These are phyloP conservation scores for Ctenodactylus gundi DNA, from an alignment of 2,113 vertebrate genomes.

Conservation along the genomic window DNA sequence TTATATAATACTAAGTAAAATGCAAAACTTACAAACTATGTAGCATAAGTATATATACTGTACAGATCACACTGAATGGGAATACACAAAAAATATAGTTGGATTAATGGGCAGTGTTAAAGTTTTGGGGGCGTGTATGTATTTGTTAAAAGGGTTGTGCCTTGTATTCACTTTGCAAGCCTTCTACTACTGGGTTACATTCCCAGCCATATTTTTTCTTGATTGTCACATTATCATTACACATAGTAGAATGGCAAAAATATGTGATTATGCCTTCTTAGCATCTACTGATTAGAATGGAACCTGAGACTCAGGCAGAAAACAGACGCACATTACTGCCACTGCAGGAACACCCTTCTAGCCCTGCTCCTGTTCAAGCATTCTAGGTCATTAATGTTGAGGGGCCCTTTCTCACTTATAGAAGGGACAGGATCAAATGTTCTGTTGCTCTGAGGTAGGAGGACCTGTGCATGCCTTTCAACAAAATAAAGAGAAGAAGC, in stretches of 20 bases:
- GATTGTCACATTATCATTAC: background rate
- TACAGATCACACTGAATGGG: background rate
- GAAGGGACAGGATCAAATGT: background rate
- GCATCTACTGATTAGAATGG: background rate
- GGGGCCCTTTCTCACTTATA: background rate
- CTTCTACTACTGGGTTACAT: background rate
- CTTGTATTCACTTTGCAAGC: background rate
- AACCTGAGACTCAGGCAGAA: background rate
- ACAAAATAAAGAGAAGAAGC: background rate
- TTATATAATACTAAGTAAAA: background rate
- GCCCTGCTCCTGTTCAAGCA: no score
- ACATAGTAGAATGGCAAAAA: background rate
- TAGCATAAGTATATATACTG: background rate
- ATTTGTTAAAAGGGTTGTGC: background rate
- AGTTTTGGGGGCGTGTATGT: background rate
- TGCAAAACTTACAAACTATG: background rate
- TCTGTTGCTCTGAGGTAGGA: background rate
- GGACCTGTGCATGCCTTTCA: background rate
- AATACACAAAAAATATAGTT: constrained; percentile 19
- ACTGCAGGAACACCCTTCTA: background rate
- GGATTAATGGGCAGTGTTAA: background rate
- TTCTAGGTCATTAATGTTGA: background rate
- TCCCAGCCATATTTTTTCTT: background rate
- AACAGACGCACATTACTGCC: background rate
- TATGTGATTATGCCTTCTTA: background rate